Evolutionary conservation across 2,797 vertebrate species (phyloP).

Genomic region (Acanthurus tractus): DNA sequence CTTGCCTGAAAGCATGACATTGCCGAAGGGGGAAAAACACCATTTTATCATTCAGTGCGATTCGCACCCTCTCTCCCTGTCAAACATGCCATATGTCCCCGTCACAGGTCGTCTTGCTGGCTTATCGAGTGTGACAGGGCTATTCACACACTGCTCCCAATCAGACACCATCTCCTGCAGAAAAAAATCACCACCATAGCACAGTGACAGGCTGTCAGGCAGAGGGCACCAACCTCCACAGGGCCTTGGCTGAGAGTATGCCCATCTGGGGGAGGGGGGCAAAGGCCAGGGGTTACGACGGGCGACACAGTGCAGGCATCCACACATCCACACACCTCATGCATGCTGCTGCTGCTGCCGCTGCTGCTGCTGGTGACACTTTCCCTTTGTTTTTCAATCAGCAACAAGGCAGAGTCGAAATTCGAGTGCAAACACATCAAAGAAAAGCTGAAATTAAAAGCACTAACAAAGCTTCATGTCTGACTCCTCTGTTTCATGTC

Average conservation of each 20-base stretch:
- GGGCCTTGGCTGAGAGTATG: constrained; percentile 80
- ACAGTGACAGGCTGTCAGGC: constrained; percentile 86
- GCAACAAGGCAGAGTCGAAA: constrained; percentile 1
- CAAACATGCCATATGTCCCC: constrained; percentile 90
- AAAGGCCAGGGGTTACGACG: constrained; percentile 77
- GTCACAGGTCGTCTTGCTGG: constrained; percentile 86
- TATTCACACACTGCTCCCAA: constrained; percentile 88
- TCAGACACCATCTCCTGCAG: constrained; percentile 86
- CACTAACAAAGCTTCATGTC: neutral
- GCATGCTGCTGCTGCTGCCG: neutral
- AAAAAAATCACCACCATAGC: constrained; percentile 80
- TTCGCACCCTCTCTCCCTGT: constrained; percentile 88
- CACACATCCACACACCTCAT: constrained; percentile 51
- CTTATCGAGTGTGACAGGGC: constrained; percentile 89
- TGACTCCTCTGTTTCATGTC: neutral
- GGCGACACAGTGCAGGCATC: constrained; percentile 57
- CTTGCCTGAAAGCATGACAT: constrained; percentile 88
- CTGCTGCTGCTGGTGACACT: constrained; percentile 19
- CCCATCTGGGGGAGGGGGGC: constrained; percentile 75
- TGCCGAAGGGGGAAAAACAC: constrained; percentile 87
- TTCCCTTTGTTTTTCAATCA: constrained; percentile 39
- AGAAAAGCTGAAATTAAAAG: constrained; percentile 10
- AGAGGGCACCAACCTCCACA: constrained; percentile 83
- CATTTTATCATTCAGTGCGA: constrained; percentile 89
- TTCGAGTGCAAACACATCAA: neutral